Evolutionary conservation across 2,888 invertebrate species (phyloP).

Genomic region (Arctia plantaginis): DNA sequence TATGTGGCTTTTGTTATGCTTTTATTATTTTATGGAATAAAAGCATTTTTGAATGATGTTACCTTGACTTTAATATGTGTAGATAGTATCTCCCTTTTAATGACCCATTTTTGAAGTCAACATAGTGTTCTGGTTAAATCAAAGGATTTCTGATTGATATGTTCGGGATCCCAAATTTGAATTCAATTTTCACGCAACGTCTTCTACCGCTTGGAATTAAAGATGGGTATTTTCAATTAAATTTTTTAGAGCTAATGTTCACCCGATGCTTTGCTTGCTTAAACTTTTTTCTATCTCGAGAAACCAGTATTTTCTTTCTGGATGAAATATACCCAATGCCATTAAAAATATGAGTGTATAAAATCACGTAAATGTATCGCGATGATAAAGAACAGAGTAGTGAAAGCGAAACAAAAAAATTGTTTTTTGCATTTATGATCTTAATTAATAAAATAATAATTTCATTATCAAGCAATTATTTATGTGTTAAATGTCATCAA

Average conservation of each 20-base stretch:
- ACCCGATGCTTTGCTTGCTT: too few species aligned
- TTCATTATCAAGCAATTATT: background rate
- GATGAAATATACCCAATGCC: too few species aligned
- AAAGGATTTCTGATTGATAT: background rate
- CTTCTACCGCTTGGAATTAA: background rate
- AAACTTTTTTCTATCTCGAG: too few species aligned
- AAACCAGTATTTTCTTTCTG: too few species aligned
- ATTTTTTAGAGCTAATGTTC: too few species aligned
- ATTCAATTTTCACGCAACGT: background rate
- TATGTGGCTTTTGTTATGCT: conserved; percentile 7
- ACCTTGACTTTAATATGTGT: background rate
- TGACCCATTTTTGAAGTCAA: background rate
- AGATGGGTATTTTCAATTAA: too few species aligned
- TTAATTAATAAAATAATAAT: background rate
- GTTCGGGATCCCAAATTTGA: background rate
- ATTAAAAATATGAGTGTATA: too few species aligned
- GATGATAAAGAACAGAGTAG: too few species aligned
- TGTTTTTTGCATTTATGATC: too few species aligned
- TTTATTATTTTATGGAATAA: conserved; percentile 17
- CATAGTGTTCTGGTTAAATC: background rate
- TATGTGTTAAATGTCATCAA: background rate
- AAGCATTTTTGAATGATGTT: conserved; percentile 5
- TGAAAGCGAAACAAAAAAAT: too few species aligned
- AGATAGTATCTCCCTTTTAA: background rate
- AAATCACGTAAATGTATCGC: too few species aligned